Conservation (phyloP, 2,113 vertebrate genomes). For the Serilophus lunatus region DNA sequence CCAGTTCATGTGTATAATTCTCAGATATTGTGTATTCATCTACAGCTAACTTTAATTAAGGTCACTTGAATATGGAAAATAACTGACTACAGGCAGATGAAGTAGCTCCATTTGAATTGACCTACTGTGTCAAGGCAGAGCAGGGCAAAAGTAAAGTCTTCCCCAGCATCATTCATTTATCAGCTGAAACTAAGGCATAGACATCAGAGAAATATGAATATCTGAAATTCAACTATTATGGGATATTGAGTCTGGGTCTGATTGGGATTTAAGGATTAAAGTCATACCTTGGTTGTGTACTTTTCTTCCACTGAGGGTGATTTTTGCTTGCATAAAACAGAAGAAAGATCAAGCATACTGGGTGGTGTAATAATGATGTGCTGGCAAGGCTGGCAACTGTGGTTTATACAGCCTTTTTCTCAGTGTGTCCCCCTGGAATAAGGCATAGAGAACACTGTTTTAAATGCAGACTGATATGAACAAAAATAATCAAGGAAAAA, state of each 20-base stretch:
- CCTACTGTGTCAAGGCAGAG: not conserved
- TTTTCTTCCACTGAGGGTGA: not conserved
- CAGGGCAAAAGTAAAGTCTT: not conserved
- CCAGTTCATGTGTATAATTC: not conserved
- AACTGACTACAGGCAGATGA: not conserved
- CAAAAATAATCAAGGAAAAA: not conserved
- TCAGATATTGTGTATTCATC: not conserved
- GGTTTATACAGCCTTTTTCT: not conserved
- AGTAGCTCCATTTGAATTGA: not conserved
- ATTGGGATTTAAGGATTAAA: not conserved
- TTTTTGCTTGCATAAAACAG: not conserved
- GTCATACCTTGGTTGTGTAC: not conserved
- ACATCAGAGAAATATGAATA: not conserved
- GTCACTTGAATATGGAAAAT: not conserved
- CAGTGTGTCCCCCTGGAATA: not conserved
- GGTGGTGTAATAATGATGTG: not conserved
- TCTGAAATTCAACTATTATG: not conserved
- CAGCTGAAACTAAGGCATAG: not conserved
- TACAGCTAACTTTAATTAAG: not conserved
- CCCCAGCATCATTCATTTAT: not conserved
- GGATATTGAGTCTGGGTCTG: not conserved
- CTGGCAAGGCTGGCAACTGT: not conserved
- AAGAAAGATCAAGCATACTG: not conserved
- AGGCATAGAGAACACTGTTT: not conserved
- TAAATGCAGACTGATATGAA: not conserved